Conservation (phyloP, 2,888 invertebrate genomes). For the Dendrolimus pini region DNA sequence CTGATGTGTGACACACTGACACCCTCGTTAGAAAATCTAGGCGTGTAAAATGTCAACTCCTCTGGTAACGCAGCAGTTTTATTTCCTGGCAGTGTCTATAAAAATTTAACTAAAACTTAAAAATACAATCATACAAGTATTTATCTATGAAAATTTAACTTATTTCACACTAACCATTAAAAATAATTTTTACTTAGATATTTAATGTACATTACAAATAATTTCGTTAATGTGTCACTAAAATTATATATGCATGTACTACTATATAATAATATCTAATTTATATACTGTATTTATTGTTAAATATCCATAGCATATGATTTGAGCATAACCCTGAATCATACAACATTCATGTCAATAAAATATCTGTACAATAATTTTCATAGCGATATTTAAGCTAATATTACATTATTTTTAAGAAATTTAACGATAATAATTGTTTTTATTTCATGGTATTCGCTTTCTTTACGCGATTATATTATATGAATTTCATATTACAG, state of each 20-base stretch:
- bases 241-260: constrained; percentile 28
- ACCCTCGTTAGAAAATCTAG: too few species aligned
- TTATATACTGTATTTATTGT: constrained; percentile 23
- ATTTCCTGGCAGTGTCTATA: not conserved
- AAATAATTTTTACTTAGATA: constrained; percentile 72
- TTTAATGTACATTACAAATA: constrained; percentile 76
- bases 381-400: too few species aligned
- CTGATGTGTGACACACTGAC: too few species aligned
- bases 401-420: too few species aligned
- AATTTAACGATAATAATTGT: too few species aligned
- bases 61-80: not conserved
- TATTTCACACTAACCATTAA: constrained; percentile 67
- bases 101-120: constrained; percentile 30
- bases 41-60: too few species aligned
- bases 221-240: constrained; percentile 50
- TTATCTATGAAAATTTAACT: constrained; percentile 37
- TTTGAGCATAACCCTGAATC: constrained; percentile 49
- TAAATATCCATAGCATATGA: constrained; percentile 25
- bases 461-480: too few species aligned
- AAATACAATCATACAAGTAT: constrained; percentile 36
- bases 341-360: constrained; percentile 22
- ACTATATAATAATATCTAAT: constrained; percentile 28
- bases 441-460: too few species aligned
- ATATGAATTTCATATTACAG: too few species aligned
- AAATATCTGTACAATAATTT: constrained; percentile 40